Base-by-base conservation (phyloP, 2,113 vertebrate species). In the Actenoides hombroni region DNA sequence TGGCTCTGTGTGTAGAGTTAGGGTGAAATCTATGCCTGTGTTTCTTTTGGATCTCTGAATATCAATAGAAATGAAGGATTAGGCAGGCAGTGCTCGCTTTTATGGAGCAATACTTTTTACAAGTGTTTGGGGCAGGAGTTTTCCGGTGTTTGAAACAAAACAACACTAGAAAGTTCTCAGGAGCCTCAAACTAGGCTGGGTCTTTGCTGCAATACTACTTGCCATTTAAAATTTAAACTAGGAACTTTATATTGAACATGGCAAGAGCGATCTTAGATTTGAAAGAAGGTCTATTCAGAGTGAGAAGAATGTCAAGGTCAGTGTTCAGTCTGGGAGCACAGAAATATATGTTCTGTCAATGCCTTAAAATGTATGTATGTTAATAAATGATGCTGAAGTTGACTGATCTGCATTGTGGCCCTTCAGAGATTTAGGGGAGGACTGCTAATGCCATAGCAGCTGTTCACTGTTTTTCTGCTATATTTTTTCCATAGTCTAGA, bases 1-100 rank as follows among this genome's bases (percentile, higher is more conserved):
- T 90, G 33, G 20, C 18, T 86, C 35, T 17, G 25, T 42, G 11
- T 25, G 10, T 39, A 31, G 33, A 1, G 0, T 54, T 80, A 24
- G 49, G 75, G 29, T 81, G 63, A 90, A 90, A 80, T 49, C 33
- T 88, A 33, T 90, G 75, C 68, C 40, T 39, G 63, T 88, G 54
- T 29, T 64, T 46, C 54, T 65, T 74, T 39, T 78, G 48, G n/a
- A 54, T 75, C 56, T 90, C 82, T 93, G 51, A 83, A 56, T 93
- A 68, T 88, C 79, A 42, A n/a, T 56, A 88, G 75, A 96, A 92
- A 90, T 83, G 26, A 83, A 70, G 31, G 60, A 91, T 83, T 65
- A 83, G 60, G 42, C n/a, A n/a, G 26, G 33, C 28, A 69, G 8
- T 28, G 39, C 15, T 80, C 73, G 28, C 42, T 91, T 94, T 88